Evolutionary conservation across 2,797 vertebrate genomes (phyloP).

Genomic region (Benthosema pterotum): DNA sequence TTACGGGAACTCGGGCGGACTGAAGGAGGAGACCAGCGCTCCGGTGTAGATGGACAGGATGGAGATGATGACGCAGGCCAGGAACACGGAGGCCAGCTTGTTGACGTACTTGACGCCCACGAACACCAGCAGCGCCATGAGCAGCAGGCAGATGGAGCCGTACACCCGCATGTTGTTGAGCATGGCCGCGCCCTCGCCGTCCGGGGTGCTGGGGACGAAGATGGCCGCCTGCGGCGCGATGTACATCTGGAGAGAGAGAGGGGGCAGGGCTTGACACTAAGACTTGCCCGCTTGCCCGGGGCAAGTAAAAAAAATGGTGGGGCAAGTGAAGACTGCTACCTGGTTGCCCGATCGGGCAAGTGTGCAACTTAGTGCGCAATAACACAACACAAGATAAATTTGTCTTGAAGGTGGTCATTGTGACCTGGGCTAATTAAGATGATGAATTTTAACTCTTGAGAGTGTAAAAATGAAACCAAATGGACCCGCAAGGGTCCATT

Average conservation of each 20-base stretch:
- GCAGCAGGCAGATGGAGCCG: constrained; percentile 86
- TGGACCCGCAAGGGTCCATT: no score
- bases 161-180: constrained; percentile 94
- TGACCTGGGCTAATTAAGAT: no score
- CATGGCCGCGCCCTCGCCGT: constrained; percentile 84
- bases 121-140: constrained; percentile 90
- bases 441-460: no score
- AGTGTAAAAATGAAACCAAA: no score
- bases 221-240: constrained; percentile 85
- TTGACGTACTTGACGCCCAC: constrained; percentile 93
- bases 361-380: no score
- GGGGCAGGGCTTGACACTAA: no score
- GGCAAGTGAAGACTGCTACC: no score
- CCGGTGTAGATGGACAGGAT: constrained; percentile 91
- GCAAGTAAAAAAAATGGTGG: no score
- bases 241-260: constrained; percentile 80
- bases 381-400: no score
- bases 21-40: constrained; percentile 89
- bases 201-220: constrained; percentile 71
- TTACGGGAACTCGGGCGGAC: constrained; percentile 84
- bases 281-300: no score
- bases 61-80: constrained; percentile 91
- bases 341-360: no score
- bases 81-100: constrained; percentile 90
- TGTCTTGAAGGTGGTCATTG: no score